These are phyloP conservation scores for Gallinago undulata DNA, from an alignment of 2,113 vertebrate species.

Conservation along the genomic window DNA sequence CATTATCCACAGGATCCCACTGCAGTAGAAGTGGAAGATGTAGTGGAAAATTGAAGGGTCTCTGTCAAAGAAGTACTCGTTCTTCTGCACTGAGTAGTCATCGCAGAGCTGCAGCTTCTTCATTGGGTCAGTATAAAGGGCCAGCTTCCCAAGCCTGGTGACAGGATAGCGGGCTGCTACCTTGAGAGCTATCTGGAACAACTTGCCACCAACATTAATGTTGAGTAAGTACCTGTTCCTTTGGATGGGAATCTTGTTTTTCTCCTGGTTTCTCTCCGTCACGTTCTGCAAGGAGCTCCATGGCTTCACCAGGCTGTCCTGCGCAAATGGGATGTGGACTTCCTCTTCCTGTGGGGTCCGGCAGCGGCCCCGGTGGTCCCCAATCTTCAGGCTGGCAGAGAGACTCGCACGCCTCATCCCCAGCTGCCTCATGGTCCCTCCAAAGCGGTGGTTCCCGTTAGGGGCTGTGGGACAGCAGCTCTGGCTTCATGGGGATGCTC, in stretches of 20 bases:
- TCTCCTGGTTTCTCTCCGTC: background rate
- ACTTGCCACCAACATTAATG: conserved; percentile 84
- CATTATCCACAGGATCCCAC: conserved; percentile 81
- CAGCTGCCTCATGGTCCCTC: background rate
- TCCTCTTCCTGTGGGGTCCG: conserved; percentile 66
- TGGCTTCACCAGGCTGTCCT: conserved; percentile 81
- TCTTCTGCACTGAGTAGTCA: conserved; percentile 83
- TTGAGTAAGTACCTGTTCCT: conserved; percentile 77
- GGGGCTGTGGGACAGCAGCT: rapidly evolving
- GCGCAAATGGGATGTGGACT: conserved; percentile 76
- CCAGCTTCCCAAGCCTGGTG: conserved; percentile 84
- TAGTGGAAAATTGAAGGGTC: conserved; percentile 87
- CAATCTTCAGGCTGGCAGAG: conserved; percentile 78
- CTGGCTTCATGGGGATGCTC: background rate
- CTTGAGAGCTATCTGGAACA: conserved; percentile 79
- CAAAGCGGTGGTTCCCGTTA: rapidly evolving
- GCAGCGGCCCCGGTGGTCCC: background rate
- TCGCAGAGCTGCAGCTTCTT: conserved; percentile 85
- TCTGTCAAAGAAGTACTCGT: conserved; percentile 90
- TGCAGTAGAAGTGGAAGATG: conserved; percentile 88
- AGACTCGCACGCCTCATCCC: conserved; percentile 77
- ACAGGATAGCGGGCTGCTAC: conserved; percentile 75
- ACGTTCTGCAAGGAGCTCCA: conserved; percentile 87
- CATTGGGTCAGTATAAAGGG: conserved; percentile 73
- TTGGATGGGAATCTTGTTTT: background rate